Evolutionary conservation across 64 coral and sea anemone genomes (phyloP).

Genomic region (Dendrophyllia cribrosa): DNA sequence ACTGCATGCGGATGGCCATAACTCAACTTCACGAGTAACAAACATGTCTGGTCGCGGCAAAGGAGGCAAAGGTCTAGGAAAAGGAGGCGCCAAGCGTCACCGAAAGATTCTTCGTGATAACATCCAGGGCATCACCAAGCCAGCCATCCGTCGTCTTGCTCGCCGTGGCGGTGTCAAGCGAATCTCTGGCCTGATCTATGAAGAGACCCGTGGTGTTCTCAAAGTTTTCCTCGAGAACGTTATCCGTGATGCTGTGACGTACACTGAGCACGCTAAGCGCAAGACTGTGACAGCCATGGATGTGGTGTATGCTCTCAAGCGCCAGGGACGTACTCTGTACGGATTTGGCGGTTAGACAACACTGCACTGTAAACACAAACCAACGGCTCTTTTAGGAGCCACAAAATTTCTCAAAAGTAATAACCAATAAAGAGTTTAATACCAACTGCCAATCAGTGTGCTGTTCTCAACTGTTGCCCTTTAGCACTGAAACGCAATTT

Average conservation of each 20-base stretch:
- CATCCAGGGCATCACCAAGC: conserved; percentile 86
- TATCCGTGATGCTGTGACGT: conserved; percentile 46
- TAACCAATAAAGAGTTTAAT: no score
- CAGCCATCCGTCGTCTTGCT: conserved; percentile 78
- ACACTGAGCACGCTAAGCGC: conserved; percentile 53
- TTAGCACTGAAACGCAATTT: no score
- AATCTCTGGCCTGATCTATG: conserved; percentile 86
- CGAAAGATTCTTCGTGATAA: conserved; percentile 86
- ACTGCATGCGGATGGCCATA: background rate
- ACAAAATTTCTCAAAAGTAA: background rate
- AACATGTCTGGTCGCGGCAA: conserved; percentile 69
- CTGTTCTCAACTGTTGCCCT: no score
- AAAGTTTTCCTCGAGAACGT: conserved; percentile 53
- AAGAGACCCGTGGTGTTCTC: conserved; percentile 51
- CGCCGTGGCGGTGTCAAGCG: conserved; percentile 84
- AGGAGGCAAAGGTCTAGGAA: conserved; percentile 83
- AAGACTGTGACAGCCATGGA: conserved; percentile 53
- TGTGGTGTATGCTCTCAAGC: background rate
- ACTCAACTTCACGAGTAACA: no score
- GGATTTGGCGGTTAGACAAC: conserved; percentile 1
- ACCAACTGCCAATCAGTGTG: no score
- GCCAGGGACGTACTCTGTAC: background rate
- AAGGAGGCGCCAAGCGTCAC: conserved; percentile 90
- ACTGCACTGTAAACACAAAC: background rate
- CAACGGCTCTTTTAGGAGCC: conserved; percentile 28